Conservation (phyloP, 92 coral and sea anemone genomes). For the Palythoa heliodiscus region DNA sequence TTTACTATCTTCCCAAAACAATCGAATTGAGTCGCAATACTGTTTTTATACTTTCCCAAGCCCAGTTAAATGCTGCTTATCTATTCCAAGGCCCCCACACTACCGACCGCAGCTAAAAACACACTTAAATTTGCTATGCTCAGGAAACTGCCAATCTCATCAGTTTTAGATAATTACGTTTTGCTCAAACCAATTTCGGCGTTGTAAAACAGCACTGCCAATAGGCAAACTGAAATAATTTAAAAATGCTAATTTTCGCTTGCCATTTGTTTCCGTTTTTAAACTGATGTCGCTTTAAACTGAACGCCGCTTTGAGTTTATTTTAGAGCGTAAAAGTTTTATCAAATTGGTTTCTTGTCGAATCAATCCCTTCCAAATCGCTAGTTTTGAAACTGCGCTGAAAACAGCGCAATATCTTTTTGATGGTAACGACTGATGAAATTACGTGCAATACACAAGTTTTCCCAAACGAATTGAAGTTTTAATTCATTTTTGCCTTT, state of each 20-base stretch:
- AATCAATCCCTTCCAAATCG: no score
- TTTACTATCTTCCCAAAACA: neutral
- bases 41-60: neutral
- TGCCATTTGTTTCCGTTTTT: neutral
- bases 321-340: no score
- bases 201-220: neutral
- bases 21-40: neutral
- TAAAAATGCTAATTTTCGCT: slow-evolving; percentile 47
- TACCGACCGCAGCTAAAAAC: neutral
- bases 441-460: no score
- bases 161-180: neutral
- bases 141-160: neutral
- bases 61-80: neutral
- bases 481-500: no score
- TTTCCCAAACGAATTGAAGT: no score
- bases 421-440: no score
- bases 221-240: neutral
- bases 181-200: neutral
- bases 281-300: no score
- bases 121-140: neutral
- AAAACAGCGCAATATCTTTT: no score
- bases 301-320: no score
- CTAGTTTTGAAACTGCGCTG: no score
- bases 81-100: neutral
- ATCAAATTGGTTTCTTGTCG: no score